Evolutionary conservation across 2,888 invertebrate species (phyloP), one percentile per base, ranked within the genome.

Genomic region (Sminthurinus aureus): DNA sequence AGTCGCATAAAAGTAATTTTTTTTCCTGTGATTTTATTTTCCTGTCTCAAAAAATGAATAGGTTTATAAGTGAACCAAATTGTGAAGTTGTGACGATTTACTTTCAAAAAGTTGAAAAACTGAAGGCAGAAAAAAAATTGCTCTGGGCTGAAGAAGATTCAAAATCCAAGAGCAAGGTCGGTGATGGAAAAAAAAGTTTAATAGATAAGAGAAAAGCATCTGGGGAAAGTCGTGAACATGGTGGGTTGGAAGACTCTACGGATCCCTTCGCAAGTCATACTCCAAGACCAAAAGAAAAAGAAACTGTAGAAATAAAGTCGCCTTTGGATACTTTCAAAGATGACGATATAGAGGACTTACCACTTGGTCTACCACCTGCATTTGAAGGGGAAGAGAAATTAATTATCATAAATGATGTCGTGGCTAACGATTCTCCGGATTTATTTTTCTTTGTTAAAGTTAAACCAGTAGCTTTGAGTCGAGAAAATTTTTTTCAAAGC

Each of bases 361-460:
- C 66, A 6, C 51, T 75, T 75, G 85, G 84, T 6, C 81, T 83
- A 18, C 81, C 84, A 0, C 84, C 85, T 9, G 22, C 64, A n/a
- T 77, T 80, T 13, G 85, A 85, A 22, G 86, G 87, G 66, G 73
- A 69, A 13, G 85, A 81, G 67, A 80, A 82, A 67, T 84, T 87
- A 0, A 81, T 87, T 58, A 84, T 86, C 3, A 24, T 86, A n/a
- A 87, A 87, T 78, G 85, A 86, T 13, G 85, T 87, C 0, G 82
- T 87, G 0, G 85, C 85, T 2, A 87, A 86, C 67, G 75, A 83
- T 26, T 84, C 85, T 18, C 76, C 81, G 0, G 87, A 87, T 67
- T 67, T 86, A 58, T 87, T 87, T 50, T 87, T 84, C 58, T 87
- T 87, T 78, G 83, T 87, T 11, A 87, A 87, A 78, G 52, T 84